These are phyloP conservation scores for Nymphalis urticae DNA, from an alignment of 2,888 invertebrate species.

Conservation along the genomic window DNA sequence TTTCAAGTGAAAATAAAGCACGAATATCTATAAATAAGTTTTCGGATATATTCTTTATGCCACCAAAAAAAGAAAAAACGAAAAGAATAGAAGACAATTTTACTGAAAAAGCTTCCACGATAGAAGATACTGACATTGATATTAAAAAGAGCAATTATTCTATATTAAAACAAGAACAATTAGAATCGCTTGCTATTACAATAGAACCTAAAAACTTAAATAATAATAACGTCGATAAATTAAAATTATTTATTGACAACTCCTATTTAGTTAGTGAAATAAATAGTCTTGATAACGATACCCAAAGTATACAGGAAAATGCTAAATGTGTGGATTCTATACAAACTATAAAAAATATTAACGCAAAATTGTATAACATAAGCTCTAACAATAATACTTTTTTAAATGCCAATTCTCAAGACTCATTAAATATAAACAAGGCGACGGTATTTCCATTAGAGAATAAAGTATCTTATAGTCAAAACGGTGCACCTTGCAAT, in stretches of 20 bases:
- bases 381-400: background rate
- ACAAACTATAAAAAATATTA: background rate
- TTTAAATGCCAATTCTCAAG: background rate
- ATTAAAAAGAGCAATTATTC: background rate
- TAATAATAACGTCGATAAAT: background rate
- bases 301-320: background rate
- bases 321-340: background rate
- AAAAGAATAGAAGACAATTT: background rate
- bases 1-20: conserved; percentile 18
- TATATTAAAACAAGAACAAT: background rate
- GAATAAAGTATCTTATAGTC: background rate
- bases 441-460: background rate
- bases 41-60: conserved; percentile 48
- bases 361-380: background rate
- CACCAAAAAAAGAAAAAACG: conserved; percentile 45
- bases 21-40: conserved; percentile 28
- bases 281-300: background rate
- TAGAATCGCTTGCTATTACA: background rate
- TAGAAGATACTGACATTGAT: background rate
- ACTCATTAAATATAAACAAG: background rate
- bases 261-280: background rate
- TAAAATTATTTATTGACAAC: background rate
- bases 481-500: background rate
- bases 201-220: background rate
- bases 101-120: background rate